Conservation (phyloP, 2,113 vertebrate genomes). For the Marmota flaviventris region DNA sequence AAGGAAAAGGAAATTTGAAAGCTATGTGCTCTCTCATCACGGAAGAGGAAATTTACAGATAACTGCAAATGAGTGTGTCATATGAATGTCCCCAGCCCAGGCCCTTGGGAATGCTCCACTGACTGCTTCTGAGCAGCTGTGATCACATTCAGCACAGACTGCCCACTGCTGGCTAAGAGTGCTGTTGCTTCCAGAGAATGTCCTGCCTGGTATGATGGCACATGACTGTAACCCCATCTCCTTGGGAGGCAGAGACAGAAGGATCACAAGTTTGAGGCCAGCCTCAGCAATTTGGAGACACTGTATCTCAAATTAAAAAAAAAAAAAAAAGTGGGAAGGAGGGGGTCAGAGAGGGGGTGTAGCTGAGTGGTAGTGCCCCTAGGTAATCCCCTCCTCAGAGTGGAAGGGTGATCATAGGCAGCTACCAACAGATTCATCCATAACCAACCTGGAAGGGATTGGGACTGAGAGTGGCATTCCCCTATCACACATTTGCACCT, state of each 20-base stretch:
- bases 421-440: neutral
- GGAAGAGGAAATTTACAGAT: neutral
- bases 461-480: neutral
- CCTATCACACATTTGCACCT: neutral
- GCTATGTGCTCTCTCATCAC: neutral
- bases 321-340: neutral
- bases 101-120: rapidly evolving
- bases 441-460: neutral
- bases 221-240: no score
- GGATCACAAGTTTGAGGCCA: no score
- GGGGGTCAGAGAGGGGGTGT: neutral
- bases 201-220: neutral
- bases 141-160: neutral
- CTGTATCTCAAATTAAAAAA: no score
- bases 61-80: neutral
- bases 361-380: no score
- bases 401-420: neutral
- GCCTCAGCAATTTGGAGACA: no score
- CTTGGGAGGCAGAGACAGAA: no score
- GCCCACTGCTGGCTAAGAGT: neutral
- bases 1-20: neutral
- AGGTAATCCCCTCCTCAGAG: no score
- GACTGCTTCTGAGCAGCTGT: neutral
- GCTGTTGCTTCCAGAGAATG: neutral
- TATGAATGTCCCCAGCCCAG: neutral